Evolutionary conservation across 2,113 vertebrate species (phyloP).

Genomic region (Rhizomys pruinosus): DNA sequence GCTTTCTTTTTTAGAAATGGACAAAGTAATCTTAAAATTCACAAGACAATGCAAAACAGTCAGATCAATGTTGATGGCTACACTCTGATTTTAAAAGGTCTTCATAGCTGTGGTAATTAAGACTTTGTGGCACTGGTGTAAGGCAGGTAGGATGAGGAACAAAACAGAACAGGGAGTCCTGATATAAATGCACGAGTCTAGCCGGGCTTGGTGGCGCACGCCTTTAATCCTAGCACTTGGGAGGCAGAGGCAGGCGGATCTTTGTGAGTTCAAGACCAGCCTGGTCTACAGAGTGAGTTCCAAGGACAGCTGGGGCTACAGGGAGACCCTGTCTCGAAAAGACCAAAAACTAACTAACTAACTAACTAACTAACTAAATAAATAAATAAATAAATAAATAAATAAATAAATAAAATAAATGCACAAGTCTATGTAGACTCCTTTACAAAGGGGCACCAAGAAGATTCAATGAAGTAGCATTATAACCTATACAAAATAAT

Average conservation of each 20-base stretch:
- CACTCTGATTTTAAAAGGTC: background rate
- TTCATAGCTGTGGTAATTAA: background rate
- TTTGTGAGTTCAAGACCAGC: too few relatives aligned
- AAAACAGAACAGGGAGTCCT: background rate
- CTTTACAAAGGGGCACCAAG: background rate
- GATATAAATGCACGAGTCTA: background rate
- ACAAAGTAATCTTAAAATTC: background rate
- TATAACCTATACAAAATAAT: background rate
- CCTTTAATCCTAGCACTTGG: too few relatives aligned
- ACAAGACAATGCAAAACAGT: too few relatives aligned
- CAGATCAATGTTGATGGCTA: background rate
- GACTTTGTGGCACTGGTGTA: background rate
- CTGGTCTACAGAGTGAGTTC: too few relatives aligned
- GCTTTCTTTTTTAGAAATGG: background rate
- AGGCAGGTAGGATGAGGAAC: background rate
- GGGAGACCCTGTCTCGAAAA: too few relatives aligned
- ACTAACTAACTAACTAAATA: too few relatives aligned
- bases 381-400: too few relatives aligned
- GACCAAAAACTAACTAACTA: too few relatives aligned
- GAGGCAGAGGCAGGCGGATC: too few relatives aligned
- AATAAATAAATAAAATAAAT: too few relatives aligned
- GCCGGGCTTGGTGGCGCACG: too few relatives aligned
- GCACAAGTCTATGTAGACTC: background rate
- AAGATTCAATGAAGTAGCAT: background rate
- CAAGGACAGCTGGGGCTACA: too few relatives aligned